Evolutionary conservation across 1,140 invertebrate species (phyloP), one percentile per base, ranked within the genome.

Genomic region (Andricus grossulariae): DNA sequence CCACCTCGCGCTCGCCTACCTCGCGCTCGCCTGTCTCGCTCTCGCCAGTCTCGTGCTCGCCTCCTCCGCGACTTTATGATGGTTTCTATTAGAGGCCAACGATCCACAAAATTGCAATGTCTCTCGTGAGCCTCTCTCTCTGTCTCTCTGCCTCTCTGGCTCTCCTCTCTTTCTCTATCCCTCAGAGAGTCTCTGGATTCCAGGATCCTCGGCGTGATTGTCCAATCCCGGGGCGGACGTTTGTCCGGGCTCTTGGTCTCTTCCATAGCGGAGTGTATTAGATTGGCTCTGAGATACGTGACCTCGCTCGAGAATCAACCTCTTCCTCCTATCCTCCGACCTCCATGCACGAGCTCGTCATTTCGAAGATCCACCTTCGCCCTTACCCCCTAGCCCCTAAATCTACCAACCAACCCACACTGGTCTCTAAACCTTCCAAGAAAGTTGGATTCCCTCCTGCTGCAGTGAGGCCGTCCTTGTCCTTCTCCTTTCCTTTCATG

Each of bases 261-360:
- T 49, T 55, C 70, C 55, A 50, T 74, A 52, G 73, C 78, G 54
- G 82, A 90, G 87, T 89, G 85, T 90, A 91, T 90, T 90, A 90
- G 87, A 91, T 91, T 89, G 88, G 88, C 88, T 88, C 79, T 83
- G 83, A 84, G 85, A 88, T 89, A 91, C 89, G 89, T 91, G 90
- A 91, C 90, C 86, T 90, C 87, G 88, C 88, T 86, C 76, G 83
- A 85, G 83, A 90, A 88, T 88, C 88, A 88, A 83, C 84, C 82
- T 88, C 83, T 54, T 86, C 72, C 76, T 71, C 60, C 75, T 76
- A 50, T 74, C 71, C 52, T 77, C 15, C 54, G 18, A 51, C 55
- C 71, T 66, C 66, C 70, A 45, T 71, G 49, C 49, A 50, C 50
- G 45, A 54, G 19, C 25, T 52, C 16, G 7, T 21, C 72, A 18